phyloP scores from a whole-genome alignment of 2,113 vertebrate species.

The Procavia capensis region DNA sequence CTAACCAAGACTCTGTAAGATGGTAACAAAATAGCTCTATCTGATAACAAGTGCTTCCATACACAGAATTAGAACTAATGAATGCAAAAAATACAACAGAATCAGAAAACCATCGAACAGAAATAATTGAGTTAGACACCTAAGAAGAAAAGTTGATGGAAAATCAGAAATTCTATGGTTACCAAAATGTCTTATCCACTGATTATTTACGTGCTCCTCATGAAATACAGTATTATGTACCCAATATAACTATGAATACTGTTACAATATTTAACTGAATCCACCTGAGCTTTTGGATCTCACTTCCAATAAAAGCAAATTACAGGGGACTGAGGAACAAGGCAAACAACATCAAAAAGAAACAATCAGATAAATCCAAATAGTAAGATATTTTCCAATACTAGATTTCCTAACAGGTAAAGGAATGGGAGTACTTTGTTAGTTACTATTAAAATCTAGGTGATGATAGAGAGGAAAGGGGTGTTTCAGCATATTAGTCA shows the following conservation, averaged over 20 bases:
- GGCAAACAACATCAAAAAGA: neutral
- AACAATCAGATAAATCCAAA: conserved; percentile 2
- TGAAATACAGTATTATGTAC: neutral
- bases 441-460: conserved; percentile 3
- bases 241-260: neutral
- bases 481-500: neutral
- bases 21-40: conserved; percentile 22
- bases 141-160: conserved; percentile 22
- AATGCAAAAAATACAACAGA: neutral
- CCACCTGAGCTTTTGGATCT: neutral
- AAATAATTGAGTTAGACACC: conserved; percentile 1
- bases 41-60: conserved; percentile 27
- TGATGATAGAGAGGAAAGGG: neutral
- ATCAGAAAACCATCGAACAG: neutral
- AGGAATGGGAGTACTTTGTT: neutral
- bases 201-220: neutral
- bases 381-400: neutral
- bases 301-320: conserved; percentile 38
- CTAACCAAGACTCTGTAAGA: neutral
- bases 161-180: conserved; percentile 53
- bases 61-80: conserved; percentile 31
- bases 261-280: conserved; percentile 38
- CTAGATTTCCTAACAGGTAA: conserved; percentile 40
- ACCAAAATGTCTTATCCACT: neutral
- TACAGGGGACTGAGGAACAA: neutral